These are phyloP conservation scores for Saccostrea echinata DNA, from an alignment of 1,140 invertebrate genomes.

Conservation along the genomic window DNA sequence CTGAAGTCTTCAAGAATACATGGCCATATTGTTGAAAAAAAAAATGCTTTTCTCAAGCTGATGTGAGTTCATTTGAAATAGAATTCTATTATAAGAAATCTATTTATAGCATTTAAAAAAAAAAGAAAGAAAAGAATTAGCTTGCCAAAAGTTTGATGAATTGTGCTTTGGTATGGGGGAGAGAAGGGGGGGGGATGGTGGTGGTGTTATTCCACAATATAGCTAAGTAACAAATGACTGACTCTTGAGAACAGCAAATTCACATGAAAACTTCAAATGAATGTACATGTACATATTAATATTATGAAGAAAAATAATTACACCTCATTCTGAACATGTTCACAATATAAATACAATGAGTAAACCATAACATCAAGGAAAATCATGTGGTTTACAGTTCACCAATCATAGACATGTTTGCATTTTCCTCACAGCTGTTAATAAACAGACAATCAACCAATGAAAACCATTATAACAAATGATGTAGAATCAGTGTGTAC, in stretches of 20 bases:
- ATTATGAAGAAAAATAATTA: background rate
- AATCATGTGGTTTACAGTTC: background rate
- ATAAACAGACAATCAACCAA: background rate
- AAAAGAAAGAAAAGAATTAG: too few species aligned
- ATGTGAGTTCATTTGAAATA: background rate
- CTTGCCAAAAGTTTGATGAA: too few species aligned
- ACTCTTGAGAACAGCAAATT: background rate
- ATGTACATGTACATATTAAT: background rate
- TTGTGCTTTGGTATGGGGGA: too few species aligned
- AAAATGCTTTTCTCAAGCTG: background rate
- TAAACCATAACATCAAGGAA: background rate
- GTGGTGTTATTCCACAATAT: background rate
- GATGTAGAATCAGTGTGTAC: too few species aligned
- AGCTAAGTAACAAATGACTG: background rate
- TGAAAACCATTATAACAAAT: background rate
- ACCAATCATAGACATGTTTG: background rate
- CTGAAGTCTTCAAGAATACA: background rate
- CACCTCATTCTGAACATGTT: background rate
- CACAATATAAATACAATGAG: conserved; percentile 20
- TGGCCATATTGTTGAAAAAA: background rate
- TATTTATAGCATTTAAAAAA: too few species aligned
- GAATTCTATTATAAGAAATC: background rate
- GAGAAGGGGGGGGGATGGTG: too few species aligned
- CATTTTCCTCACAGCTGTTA: background rate
- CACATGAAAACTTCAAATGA: background rate